These are phyloP conservation scores for Tarsius wallacei DNA, from an alignment of 2,797 vertebrate species.

Conservation along the genomic window DNA sequence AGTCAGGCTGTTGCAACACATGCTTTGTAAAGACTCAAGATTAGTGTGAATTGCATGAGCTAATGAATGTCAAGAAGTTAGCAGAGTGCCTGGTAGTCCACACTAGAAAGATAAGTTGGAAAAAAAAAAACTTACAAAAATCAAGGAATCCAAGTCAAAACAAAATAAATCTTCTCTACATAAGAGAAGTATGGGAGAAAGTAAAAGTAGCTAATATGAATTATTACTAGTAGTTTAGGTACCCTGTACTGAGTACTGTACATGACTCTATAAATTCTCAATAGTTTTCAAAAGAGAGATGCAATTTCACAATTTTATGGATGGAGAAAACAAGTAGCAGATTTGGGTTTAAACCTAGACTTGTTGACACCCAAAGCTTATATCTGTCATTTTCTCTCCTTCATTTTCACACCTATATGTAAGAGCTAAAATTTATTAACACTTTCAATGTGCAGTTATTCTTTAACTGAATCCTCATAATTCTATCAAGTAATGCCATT, in stretches of 20 bases:
- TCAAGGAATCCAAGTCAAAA: not conserved
- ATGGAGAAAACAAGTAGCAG: slow-evolving; percentile 22
- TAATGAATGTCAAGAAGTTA: not conserved
- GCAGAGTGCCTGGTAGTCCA: not conserved
- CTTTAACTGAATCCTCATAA: not conserved
- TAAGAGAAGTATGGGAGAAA: not conserved
- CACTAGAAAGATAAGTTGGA: not conserved
- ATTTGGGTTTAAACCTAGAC: not conserved
- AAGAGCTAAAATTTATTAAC: not conserved
- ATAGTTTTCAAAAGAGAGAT: not conserved
- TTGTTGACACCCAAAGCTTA: not conserved
- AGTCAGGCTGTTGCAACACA: not conserved
- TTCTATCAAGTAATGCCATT: not conserved
- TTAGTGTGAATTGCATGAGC: not conserved
- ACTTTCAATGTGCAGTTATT: not conserved
- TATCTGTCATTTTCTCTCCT: not conserved
- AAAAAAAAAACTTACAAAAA: not conserved
- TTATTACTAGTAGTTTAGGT: no score
- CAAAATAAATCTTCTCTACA: not conserved
- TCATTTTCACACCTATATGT: not conserved
- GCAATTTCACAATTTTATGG: not conserved
- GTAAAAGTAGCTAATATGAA: not conserved
- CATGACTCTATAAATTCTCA: not conserved
- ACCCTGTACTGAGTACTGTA: not conserved
- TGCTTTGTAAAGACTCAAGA: not conserved